Evolutionary conservation across 2,888 invertebrate species (phyloP), one percentile per base, ranked within the genome.

Genomic region (Cancer borealis): DNA sequence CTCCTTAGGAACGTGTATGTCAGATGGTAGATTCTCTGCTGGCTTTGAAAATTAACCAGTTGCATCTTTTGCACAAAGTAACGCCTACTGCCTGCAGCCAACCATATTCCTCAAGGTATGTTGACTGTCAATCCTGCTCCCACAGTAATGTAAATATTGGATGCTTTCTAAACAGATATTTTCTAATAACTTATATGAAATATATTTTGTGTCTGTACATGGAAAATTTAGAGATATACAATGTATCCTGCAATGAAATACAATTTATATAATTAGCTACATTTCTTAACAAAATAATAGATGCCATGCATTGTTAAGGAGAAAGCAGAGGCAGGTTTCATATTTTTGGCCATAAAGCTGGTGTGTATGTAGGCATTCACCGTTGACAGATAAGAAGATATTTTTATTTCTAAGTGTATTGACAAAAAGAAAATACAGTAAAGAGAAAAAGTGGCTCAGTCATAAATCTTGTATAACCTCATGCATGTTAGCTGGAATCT

Each of bases 31-130:
- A 97, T 95, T 96, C 97, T 4, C 96, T 97, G 96, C 97, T 97
- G 14, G 96, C 97, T 0, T 96, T 97, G 87, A 97, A 97, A 96
- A 96, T 97, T 84, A 97, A 97, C 93, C 97, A 97, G 96, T 95
- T 97, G 49, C 97, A 97, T 96, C 96, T 97, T 8, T 97, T 97
- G 94, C 96, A 97, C 87, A 94, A 95, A 87, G 90, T 95, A 8
- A 87, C 92, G 45, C 92, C 94, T 12, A 39, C 73, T 8, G 90
- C 92, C 46, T 91, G 97, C 96, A 97, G 97, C 89, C 96, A 97
- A 49, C 97, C 97, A 90, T 97, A 97, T 94, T 96, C 97, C 1
- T 96, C 97, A 96, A 96, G 96, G 97, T 97, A 96, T 46, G 45
- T 79, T n/a, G 17, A 10, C 26, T 79, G 73, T 73, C n/a, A 26